Percentiles rank a stretch among this genome's conserved stretches.
These are phyloP conservation scores for Chiloscyllium plagiosum DNA, from an alignment of 2,113 vertebrate genomes.

Conservation along the genomic window DNA sequence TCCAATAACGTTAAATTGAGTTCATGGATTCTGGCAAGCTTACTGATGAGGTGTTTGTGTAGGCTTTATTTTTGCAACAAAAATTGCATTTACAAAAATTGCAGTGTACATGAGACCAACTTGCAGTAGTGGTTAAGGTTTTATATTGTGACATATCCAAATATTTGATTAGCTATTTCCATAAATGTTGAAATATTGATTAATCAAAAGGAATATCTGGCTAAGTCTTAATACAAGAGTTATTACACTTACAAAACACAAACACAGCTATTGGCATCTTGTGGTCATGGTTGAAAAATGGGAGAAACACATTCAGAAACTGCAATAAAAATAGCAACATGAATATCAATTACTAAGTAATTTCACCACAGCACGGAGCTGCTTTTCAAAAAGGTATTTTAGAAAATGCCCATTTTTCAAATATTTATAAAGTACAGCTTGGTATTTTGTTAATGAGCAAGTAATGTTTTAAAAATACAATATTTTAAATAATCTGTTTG, in stretches of 20 bases:
- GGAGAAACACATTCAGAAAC: background rate
- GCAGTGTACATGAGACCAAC: background rate
- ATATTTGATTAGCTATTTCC: background rate
- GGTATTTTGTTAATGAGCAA: background rate
- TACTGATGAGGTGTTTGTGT: background rate
- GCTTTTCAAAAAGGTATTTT: background rate
- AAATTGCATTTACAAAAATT: background rate
- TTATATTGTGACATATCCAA: background rate
- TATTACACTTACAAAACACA: background rate
- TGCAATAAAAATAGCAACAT: background rate
- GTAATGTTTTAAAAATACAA: background rate
- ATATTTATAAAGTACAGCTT: background rate
- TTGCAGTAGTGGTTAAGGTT: background rate
- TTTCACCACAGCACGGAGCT: conserved; percentile 4
- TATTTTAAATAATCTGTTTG: background rate
- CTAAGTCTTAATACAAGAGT: background rate
- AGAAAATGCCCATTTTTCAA: background rate
- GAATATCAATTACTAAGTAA: conserved; percentile 16
- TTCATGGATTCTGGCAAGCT: background rate
- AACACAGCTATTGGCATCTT: conserved; percentile 1
- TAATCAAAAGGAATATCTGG: background rate
- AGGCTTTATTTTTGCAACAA: background rate
- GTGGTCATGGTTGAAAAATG: conserved; percentile 29
- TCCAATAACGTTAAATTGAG: background rate
- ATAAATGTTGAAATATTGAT: background rate